phyloP scores from a whole-genome alignment of 2,113 vertebrate genomes.

The Scytalopus superciliaris region DNA sequence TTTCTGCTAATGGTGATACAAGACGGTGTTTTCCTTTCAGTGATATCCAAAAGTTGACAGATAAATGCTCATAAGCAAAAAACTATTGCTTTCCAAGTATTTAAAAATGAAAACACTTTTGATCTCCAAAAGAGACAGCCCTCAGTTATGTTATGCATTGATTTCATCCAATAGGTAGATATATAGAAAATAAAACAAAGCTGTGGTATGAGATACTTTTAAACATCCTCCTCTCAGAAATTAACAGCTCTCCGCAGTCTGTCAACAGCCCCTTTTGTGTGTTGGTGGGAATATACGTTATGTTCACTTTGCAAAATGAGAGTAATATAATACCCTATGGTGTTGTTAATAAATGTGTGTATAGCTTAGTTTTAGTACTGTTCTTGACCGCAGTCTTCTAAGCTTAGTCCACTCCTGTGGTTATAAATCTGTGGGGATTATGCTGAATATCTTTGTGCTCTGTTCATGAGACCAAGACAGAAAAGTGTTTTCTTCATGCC shows the following conservation, averaged over 20 bases:
- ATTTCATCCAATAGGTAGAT: background rate
- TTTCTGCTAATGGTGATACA: background rate
- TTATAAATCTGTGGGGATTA: conserved; percentile 61
- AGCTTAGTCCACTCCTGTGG: conserved; percentile 17
- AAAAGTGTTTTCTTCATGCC: conserved; percentile 61
- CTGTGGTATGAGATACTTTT: background rate
- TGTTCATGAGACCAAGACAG: conserved; percentile 55
- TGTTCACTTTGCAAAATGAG: conserved; percentile 11
- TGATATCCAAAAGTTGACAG: background rate
- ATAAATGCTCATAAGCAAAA: conserved; percentile 15
- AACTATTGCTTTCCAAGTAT: conserved; percentile 4
- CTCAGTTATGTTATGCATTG: background rate
- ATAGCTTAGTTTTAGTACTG: conserved; percentile 41
- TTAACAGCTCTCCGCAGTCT: background rate
- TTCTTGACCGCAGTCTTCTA: conserved; percentile 30
- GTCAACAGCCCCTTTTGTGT: background rate
- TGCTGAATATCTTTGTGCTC: conserved; percentile 51
- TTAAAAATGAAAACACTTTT: conserved; percentile 19
- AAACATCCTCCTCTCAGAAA: background rate
- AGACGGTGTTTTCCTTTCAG: background rate
- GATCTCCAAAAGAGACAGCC: background rate
- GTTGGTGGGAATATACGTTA: conserved; percentile 21
- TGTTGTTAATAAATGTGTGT: conserved; percentile 45
- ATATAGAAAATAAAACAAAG: background rate
- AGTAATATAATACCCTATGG: conserved; percentile 18